phyloP scores from a whole-genome alignment of 2,888 invertebrate species.

The Apamea anceps region DNA sequence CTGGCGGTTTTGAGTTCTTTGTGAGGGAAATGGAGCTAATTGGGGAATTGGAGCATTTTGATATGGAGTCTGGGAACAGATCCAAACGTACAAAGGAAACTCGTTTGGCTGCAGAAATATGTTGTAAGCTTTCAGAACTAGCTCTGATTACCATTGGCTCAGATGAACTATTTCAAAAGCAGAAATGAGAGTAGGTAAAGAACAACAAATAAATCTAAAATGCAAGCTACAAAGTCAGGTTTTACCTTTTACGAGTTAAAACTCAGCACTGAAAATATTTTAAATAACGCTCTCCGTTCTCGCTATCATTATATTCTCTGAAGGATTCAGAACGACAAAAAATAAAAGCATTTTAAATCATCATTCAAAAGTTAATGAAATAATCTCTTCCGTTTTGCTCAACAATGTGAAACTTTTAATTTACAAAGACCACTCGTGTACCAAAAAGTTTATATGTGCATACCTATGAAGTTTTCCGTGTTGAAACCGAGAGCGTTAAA shows the following conservation, averaged over 20 bases:
- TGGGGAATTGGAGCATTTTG: constrained; percentile 8
- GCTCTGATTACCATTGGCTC: neutral
- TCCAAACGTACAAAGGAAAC: neutral
- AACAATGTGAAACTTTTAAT: constrained; percentile 57
- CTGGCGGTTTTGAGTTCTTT: constrained; percentile 12
- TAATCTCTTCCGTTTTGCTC: constrained; percentile 43
- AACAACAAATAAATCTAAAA: neutral
- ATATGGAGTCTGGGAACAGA: neutral
- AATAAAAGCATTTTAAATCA: constrained; percentile 37
- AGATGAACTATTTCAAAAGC: neutral
- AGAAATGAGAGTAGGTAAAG: neutral
- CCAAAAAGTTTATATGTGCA: constrained; percentile 55
- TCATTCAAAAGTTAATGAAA: constrained; percentile 44
- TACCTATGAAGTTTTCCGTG: constrained; percentile 58
- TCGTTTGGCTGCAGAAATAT: neutral
- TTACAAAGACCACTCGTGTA: constrained; percentile 51
- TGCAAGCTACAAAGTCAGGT: neutral
- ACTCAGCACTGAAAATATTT: neutral
- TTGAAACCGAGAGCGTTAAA: constrained; percentile 59
- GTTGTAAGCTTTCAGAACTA: neutral
- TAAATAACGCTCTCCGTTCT: neutral
- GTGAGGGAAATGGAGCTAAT: constrained; percentile 7
- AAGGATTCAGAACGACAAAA: constrained; percentile 2
- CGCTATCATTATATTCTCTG: neutral
- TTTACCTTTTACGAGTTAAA: neutral